Base-by-base conservation (phyloP, 2,113 vertebrate genomes). In the Chlorodrepanis virens region DNA sequence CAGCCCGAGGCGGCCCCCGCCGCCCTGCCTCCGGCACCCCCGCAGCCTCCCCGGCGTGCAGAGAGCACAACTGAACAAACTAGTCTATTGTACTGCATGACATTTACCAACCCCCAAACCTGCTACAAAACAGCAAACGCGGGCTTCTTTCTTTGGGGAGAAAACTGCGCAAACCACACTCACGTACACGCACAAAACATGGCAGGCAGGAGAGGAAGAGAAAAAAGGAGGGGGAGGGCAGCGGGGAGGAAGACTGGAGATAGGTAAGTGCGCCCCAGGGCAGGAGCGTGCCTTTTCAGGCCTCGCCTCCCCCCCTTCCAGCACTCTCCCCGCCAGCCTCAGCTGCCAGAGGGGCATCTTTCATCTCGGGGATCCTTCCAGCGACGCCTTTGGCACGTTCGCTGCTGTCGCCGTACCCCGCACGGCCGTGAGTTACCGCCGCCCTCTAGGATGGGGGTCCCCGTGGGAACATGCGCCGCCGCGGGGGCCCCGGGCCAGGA, bases 201-300 rank as follows among this genome's bases (percentile, higher is more conserved):
- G 78, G 84, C 83, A 89, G 79, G 72, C 33, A 12, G 90, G 77
- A 92, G 50, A 56, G 25, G 68, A 49, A 63, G 75, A 80, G 81
- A 90, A 47, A 44, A 56, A 74, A 76, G 56, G 78, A 74, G 79
- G 74, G 70, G 83, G 76, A 52, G 64, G 56, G 67, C 67, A 44
- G 49, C 31, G 12, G 61, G 42, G 29, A 64, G 74, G 42, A 69
- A 87, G 83, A n/a, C 59, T 63, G 12, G 85, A 94, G 94, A 87
- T 94, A 96, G 96, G 94, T 96, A 96, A 95, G 93, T 75, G 77
- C 31, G 76, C 96, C 92, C 69, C 90, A 15, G 71, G 97, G 84
- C 74, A 87, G 68, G 20, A 96, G 95, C 68, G 6, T 90, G 97
- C 82, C 96, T 96, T 94, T 92, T 89, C 97, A 93, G 97, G 96